Evolutionary conservation across 2,888 invertebrate species (phyloP), one percentile per base, ranked within the genome.

Genomic region (Nomada goodeniana): DNA sequence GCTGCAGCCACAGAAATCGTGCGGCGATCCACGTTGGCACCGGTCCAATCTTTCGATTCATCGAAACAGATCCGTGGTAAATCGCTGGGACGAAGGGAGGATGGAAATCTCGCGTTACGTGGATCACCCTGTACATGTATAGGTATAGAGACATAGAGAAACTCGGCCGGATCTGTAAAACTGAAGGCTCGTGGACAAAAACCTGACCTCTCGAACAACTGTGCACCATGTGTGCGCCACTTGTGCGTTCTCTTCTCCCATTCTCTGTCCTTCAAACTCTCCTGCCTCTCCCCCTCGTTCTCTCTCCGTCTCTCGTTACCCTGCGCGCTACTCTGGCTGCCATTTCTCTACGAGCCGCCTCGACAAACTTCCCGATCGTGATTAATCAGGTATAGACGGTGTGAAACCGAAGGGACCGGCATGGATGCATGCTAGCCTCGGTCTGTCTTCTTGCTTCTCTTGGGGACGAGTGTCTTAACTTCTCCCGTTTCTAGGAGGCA

Each of bases 131-230:
- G 55, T 82, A 71, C 69, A 68, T 13, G 57, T 57, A 20, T 75
- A 75, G 73, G 77, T 69, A 74, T 83, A 78, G 61, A 75, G 65
- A 80, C 70, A 80, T 53, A 82, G 59, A 78, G 83, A 88, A 85
- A 87, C 74, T 72, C 64, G 80, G 84, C 85, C 84, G 89, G 88
- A 91, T 92, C 91, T 90, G 91, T 92, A 91, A 92, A 92, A 91
- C 91, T 85, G 87, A 91, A 91, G 90, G 90, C 89, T 88, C 86
- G 89, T 89, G 90, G 90, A 93, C 91, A 93, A 93, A 93, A 93
- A 93, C 91, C 92, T 93, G 93, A 93, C 92, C 93, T 93, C 93
- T 93, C 91, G 91, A 93, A 92, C 93, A 93, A 93, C 92, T 93
- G 93, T 90, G 91, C 93, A 85, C 93, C 93, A 93, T 93, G 92